Evolutionary conservation across 2,797 vertebrate species (phyloP), one percentile per base, ranked within the genome.

Genomic region (Pseudochirops corinnae): DNA sequence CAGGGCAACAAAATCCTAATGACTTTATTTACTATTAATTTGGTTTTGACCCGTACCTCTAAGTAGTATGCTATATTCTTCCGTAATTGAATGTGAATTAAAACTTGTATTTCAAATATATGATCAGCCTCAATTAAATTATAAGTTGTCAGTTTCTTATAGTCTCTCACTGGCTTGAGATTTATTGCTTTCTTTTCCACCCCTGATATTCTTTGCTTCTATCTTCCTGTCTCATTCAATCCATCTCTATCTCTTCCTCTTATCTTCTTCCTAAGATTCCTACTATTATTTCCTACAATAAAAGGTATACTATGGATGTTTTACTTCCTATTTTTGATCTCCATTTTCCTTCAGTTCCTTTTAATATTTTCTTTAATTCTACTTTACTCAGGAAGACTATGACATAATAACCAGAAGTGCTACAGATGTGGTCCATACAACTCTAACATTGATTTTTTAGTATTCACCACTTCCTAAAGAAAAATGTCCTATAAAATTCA

Each of bases 21-120:
- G 90, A 62, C 33, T 24, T 96, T 93, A 87, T 56, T 82, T 87
- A 28, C 5, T 92, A 5, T 91, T 92, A 50, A 55, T 21, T 58
- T 0, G 0, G 93, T 91, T 96, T 62, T 67, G 7, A 58, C 95
- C 90, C 87, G 24, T 29, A 60, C 91, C n/a, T 13, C 18, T 31
- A 12, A 29, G 29, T 58, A 29, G 9, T 31, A 12, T 31, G 29
- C 29, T 90, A 57, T 93, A 33, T 94, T 60, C 10, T 57, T 18
- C 10, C 91, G 28, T 55, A 39, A 2, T n/a, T 29, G 21, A 90
- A 24, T 29, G 82, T 91, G 10, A 29, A 31, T 60, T 60, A 60
- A 60, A 60, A 4, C 28, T 60, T 31, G 3, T 60, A 60, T 31
- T 31, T 60, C 24, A 60, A 60, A 60, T 31, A 60, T 31, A 12